Percentiles rank a stretch among this genome's conserved stretches.
These are phyloP conservation scores for Homarus americanus DNA, from an alignment of 1,140 invertebrate genomes.

Conservation along the genomic window DNA sequence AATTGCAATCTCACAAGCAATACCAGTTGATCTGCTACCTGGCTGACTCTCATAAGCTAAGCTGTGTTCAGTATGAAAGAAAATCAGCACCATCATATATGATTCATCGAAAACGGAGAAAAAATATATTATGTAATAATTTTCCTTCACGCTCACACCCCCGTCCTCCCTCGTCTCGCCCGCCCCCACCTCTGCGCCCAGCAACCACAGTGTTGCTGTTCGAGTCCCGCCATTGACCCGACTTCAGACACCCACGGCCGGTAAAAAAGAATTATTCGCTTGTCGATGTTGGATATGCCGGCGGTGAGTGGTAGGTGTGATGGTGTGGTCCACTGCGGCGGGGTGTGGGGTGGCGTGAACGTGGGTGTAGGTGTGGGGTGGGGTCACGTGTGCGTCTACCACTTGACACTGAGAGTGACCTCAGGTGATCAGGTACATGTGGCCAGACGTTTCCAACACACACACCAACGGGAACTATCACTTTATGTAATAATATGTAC, in stretches of 20 bases:
- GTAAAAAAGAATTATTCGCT: background rate
- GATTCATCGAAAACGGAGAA: too few relatives aligned
- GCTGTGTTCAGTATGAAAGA: background rate
- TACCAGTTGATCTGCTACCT: slow-evolving; percentile 2
- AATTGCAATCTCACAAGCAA: slow-evolving; percentile 39
- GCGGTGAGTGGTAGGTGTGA: background rate
- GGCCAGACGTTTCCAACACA: background rate
- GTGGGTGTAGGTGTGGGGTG: background rate
- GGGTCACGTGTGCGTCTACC: background rate
- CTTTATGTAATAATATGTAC: background rate
- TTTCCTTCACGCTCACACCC: background rate
- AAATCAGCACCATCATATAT: too few relatives aligned
- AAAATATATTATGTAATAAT: background rate
- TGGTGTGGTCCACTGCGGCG: background rate
- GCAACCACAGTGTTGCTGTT: slow-evolving; percentile 38
- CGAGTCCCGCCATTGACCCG: background rate
- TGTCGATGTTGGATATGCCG: background rate
- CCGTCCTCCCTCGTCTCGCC: slow-evolving; percentile 1
- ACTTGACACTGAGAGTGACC: background rate
- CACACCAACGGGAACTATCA: background rate
- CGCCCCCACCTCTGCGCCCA: slow-evolving; percentile 8
- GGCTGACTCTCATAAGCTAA: background rate
- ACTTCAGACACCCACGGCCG: background rate
- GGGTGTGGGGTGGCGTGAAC: background rate
- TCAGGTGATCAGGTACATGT: slow-evolving; percentile 2